Base-by-base conservation (phyloP, 2,113 vertebrate species). In the Edolisoma coerulescens region DNA sequence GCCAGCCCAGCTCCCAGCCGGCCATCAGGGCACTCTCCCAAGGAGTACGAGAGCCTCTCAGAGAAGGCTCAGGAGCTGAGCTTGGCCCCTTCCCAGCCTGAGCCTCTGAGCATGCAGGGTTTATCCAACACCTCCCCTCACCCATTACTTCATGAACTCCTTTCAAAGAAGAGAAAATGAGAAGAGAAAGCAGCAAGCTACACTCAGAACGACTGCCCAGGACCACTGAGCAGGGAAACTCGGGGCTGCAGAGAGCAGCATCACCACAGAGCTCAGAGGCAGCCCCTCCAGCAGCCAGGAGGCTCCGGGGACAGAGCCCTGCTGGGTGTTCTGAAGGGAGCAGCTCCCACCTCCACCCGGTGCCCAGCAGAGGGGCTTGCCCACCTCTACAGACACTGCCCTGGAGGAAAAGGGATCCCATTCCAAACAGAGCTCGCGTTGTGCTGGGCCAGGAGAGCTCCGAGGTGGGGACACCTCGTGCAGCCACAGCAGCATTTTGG, bases 181-280 rank as follows among this genome's bases (percentile, higher is more conserved):
- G 17, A 39, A 27, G 11, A 23, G n/a, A 71, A 50, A 83, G 41
- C 27, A 42, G 6, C 10, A 68, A 24, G 9, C 13, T 21, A 7
- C 0, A 0, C 8, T 16, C 10, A 30, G 47, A 33, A 37, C 21
- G 39, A 15, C 28, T 32, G 24, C 7, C 5, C 22, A 18, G 52
- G 57, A 53, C 14, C n/a, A 15, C 30, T 6, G 45, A 50, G 11
- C 28, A 6, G 2, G 8, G 18, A 16, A 7, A 18, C 11, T 35
- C 26, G 6, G 39, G 64, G 54, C 79, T 82, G 70, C 78, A 74
- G 70, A 18, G 56, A 54, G 32, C 39, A 54, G 39, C 12, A 8
- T 8, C 27, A 41, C 2, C 35, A 1, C 4, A 39, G 42, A n/a
- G 59, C 69, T 67, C 22, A 24, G 22, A 10, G 67, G 2, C 42